Percentiles rank a stretch among this genome's conserved stretches.
Conservation (phyloP, 2,113 vertebrate species). For the Syrmaticus mikado region DNA sequence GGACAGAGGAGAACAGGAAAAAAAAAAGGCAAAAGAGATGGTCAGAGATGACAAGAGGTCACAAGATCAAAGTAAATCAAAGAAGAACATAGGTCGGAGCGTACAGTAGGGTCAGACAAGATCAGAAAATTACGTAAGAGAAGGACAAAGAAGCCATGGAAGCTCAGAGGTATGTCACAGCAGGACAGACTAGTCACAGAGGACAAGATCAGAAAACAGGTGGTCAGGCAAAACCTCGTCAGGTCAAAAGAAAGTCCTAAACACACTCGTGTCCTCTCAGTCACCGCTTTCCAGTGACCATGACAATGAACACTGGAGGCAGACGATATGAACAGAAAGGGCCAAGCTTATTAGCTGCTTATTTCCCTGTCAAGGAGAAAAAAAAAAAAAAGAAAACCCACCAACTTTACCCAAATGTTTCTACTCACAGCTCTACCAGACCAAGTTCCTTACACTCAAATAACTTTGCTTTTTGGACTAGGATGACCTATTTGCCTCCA, state of each 20-base stretch:
- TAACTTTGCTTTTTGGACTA: not conserved
- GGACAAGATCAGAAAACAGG: not conserved
- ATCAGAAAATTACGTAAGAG: not conserved
- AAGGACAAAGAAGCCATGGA: not conserved
- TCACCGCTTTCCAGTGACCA: not conserved
- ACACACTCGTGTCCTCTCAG: fast-evolving
- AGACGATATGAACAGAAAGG: not conserved
- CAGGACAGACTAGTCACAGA: not conserved
- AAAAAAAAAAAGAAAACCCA: not conserved
- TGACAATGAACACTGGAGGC: not conserved
- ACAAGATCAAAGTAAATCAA: not conserved
- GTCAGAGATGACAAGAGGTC: not conserved
- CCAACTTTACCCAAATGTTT: not conserved
- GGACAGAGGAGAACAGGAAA: not conserved
- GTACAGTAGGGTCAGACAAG: not conserved
- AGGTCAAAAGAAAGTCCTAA: not conserved
- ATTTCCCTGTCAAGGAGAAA: not conserved
- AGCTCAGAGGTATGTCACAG: not conserved
- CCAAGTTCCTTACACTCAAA: not conserved
- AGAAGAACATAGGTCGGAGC: not conserved
- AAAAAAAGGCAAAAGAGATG: not conserved
- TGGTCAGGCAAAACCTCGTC: not conserved
- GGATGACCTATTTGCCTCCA: not conserved
- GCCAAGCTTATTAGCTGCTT: not conserved
- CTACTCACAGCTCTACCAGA: not conserved